A percentile compares a stretch with the other conserved stretches of the same genome.
phyloP scores from a whole-genome alignment of 1,140 invertebrate genomes.

The Drosophila ogumai region DNA sequence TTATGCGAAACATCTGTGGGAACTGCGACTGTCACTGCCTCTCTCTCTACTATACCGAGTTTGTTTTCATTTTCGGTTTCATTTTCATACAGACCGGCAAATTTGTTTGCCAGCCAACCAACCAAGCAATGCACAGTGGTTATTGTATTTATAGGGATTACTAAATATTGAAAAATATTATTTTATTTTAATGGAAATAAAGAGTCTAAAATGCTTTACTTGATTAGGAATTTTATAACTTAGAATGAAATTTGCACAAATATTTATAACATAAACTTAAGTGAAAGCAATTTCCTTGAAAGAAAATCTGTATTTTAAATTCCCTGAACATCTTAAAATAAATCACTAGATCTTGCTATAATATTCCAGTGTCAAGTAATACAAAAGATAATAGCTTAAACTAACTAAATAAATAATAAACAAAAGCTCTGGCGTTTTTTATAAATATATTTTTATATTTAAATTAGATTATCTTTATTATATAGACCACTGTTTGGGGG shows the following conservation, averaged over 20 bases:
- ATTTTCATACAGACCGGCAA: conserved; percentile 37
- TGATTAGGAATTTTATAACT: not conserved
- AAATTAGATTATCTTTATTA: not conserved
- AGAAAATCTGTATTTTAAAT: not conserved
- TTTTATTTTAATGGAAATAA: not conserved
- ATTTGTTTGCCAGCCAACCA: conserved; percentile 29
- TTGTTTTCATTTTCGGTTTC: conserved; percentile 50
- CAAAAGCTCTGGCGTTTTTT: not conserved
- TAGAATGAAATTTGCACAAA: not conserved
- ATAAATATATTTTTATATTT: not conserved
- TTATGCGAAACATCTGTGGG: conserved; percentile 52
- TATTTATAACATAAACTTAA: not conserved
- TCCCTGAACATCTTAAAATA: not conserved
- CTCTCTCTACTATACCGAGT: conserved; percentile 13
- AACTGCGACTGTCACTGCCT: conserved; percentile 15
- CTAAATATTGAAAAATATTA: too few species aligned
- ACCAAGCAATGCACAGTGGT: conserved; percentile 11
- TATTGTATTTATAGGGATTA: too few species aligned
- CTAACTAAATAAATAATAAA: not conserved
- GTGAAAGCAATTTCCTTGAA: not conserved
- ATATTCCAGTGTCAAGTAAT: too few species aligned
- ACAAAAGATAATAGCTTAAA: too few species aligned
- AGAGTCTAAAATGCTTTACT: not conserved
- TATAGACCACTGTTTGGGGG: not conserved
- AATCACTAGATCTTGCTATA: not conserved